Percentiles rank a stretch among this genome's conserved stretches.
phyloP scores from a whole-genome alignment of 2,888 invertebrate genomes.

The Mactromeris polynyma region DNA sequence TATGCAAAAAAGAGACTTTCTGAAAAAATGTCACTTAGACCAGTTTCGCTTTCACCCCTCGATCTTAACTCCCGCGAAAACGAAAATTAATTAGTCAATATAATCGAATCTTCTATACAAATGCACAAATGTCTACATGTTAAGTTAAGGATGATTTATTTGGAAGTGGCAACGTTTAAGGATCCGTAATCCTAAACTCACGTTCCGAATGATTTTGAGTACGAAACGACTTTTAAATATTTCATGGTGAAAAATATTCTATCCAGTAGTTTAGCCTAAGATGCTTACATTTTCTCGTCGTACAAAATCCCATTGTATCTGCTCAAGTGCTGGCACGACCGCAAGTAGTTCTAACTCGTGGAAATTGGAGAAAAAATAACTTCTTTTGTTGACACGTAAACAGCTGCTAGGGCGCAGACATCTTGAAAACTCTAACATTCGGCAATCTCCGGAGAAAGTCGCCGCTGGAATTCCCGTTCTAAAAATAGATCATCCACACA shows the following conservation, averaged over 20 bases:
- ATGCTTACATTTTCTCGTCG: conserved; percentile 40
- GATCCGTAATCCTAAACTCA: too few relatives aligned
- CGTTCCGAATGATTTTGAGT: background rate
- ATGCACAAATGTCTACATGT: too few relatives aligned
- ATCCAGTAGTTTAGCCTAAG: background rate
- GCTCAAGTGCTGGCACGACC: background rate
- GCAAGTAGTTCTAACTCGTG: background rate
- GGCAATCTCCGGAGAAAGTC: background rate
- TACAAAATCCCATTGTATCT: conserved; percentile 28
- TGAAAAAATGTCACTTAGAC: too few relatives aligned
- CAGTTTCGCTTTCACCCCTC: too few relatives aligned
- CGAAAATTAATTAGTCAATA: too few relatives aligned
- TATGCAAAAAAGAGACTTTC: too few relatives aligned
- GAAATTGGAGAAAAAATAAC: background rate
- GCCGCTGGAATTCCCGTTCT: conserved; percentile 15
- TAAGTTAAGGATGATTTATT: too few relatives aligned
- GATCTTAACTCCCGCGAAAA: too few relatives aligned
- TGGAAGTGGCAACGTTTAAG: too few relatives aligned
- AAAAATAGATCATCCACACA: conserved; percentile 2
- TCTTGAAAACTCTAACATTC: conserved; percentile 25
- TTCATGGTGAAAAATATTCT: background rate
- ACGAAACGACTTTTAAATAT: background rate
- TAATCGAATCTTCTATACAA: too few relatives aligned
- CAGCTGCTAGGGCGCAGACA: conserved; percentile 50
- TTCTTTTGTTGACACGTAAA: conserved; percentile 51